Conservation (phyloP, 2,888 invertebrate genomes). For the Bruchidius siliquastri region DNA sequence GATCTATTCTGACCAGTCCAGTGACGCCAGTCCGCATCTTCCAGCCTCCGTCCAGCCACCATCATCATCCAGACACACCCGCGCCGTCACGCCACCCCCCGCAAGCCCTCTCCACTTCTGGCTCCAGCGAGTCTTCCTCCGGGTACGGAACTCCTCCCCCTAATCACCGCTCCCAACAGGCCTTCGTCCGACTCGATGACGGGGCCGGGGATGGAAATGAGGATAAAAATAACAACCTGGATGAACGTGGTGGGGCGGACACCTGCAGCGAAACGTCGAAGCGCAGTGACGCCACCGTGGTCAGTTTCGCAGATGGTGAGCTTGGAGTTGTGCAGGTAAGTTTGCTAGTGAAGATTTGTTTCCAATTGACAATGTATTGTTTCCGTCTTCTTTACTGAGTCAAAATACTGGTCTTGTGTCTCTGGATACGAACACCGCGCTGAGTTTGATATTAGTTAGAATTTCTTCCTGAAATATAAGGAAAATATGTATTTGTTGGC, state of each 20-base stretch:
- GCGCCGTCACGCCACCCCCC: constrained; percentile 9
- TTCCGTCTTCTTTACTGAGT: too few species aligned
- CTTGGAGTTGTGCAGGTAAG: not conserved
- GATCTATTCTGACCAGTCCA: constrained; percentile 18
- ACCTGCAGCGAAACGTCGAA: constrained; percentile 5
- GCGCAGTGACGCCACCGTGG: not conserved
- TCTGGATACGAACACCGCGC: too few species aligned
- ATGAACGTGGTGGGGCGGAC: constrained; percentile 4
- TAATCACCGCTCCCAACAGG: constrained; percentile 15
- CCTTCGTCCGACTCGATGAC: constrained; percentile 27
- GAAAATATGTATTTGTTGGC: too few species aligned
- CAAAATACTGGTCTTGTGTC: too few species aligned
- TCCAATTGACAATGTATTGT: too few species aligned
- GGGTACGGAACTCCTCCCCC: constrained; percentile 46
- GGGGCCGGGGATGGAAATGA: constrained; percentile 16
- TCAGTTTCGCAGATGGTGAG: not conserved
- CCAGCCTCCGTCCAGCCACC: constrained; percentile 17
- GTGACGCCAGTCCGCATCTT: not conserved
- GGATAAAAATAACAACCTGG: constrained; percentile 18
- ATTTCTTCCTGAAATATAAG: too few species aligned
- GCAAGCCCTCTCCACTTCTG: constrained; percentile 35
- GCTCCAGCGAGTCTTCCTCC: constrained; percentile 41
- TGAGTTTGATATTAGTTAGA: too few species aligned
- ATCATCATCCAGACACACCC: not conserved
- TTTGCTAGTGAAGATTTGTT: not conserved